Conservation (phyloP, 2,113 vertebrate species). For the Rhea pennata region DNA sequence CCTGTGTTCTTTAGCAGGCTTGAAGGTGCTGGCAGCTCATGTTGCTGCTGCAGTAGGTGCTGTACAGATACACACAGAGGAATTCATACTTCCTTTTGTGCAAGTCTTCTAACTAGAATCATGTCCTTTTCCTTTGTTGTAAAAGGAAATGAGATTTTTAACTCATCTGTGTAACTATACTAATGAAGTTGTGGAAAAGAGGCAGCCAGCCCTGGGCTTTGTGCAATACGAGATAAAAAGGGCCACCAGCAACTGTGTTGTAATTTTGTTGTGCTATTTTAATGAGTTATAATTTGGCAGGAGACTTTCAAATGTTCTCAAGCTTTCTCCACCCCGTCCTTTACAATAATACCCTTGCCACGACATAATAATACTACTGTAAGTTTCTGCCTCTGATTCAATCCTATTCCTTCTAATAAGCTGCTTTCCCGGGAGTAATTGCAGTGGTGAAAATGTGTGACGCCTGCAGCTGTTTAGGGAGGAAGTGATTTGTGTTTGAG, state of each 20-base stretch:
- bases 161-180: rapidly evolving
- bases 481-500: not conserved
- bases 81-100: not conserved
- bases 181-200: rapidly evolving
- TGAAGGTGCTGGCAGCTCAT: not conserved
- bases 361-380: not conserved
- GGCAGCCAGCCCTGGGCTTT: not conserved
- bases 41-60: not conserved
- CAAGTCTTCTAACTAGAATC: too few relatives aligned
- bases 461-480: not conserved
- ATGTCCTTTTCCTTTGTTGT: rapidly evolving
- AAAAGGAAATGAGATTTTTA: not conserved
- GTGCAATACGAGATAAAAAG: not conserved
- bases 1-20: not conserved
- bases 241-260: rapidly evolving
- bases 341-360: not conserved
- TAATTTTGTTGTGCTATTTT: not conserved
- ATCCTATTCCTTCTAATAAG: not conserved
- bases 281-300: not conserved
- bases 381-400: not conserved
- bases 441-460: not conserved
- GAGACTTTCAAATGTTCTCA: not conserved
- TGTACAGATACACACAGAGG: not conserved
- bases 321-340: not conserved
- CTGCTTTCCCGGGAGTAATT: not conserved